Conservation (phyloP, 37 sponge, comb jelly and placozoan species). For the Tethya wilhelma region DNA sequence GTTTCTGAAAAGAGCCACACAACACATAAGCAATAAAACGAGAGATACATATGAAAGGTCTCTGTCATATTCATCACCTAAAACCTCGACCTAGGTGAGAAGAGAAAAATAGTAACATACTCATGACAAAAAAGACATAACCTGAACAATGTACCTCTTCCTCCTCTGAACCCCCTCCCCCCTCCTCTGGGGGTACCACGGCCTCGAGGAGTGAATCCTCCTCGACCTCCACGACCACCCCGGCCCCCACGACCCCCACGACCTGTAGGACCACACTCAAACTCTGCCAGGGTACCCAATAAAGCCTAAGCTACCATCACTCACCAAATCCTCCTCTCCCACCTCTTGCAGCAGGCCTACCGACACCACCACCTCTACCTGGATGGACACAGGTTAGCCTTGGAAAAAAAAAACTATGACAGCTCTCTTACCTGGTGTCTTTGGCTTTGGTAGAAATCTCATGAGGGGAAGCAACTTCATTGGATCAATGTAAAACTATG, state of each 20-base stretch:
- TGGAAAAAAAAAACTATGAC: background rate
- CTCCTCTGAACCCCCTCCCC: slow-evolving; percentile 49
- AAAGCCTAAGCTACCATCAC: background rate
- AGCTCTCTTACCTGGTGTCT: slow-evolving; percentile 11
- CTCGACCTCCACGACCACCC: slow-evolving; percentile 51
- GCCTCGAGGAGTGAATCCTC: slow-evolving; percentile 63
- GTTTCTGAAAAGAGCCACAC: too few species aligned
- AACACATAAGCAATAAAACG: background rate
- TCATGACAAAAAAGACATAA: background rate
- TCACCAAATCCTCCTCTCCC: slow-evolving; percentile 14
- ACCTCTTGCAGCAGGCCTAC: slow-evolving; percentile 39
- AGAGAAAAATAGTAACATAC: background rate
- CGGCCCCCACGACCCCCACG: slow-evolving; percentile 45
- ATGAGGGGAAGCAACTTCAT: slow-evolving; percentile 86
- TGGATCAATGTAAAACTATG: slow-evolving; percentile 92
- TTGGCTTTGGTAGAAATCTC: slow-evolving; percentile 86
- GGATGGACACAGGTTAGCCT: background rate
- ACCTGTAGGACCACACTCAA: background rate
- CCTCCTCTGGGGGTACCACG: slow-evolving; percentile 66
- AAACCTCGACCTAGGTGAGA: background rate
- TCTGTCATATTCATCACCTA: slow-evolving; percentile 5
- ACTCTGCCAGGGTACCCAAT: background rate
- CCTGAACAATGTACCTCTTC: slow-evolving; percentile 21
- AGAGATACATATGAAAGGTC: background rate
- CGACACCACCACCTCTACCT: background rate